Conservation (phyloP, 2,113 vertebrate genomes). For the Pseudolaguvia tuberculata region DNA sequence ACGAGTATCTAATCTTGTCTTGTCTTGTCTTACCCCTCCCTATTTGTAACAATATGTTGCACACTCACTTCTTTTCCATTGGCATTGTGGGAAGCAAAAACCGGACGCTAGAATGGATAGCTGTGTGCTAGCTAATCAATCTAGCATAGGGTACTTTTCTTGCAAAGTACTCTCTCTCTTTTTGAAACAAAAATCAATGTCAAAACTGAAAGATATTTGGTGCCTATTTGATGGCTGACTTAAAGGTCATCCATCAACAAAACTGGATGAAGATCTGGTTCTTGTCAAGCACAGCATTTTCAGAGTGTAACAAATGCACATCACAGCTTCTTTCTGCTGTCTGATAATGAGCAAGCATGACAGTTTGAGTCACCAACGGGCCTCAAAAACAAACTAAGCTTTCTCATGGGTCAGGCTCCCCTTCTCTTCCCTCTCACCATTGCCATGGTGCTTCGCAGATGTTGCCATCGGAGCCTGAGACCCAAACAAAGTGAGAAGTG, state of each 20-base stretch:
- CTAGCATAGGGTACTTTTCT: neutral
- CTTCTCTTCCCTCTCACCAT: slow-evolving; percentile 12
- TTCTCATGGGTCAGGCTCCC: slow-evolving; percentile 33
- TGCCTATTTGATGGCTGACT: slow-evolving; percentile 5
- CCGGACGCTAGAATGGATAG: neutral
- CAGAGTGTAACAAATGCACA: slow-evolving; percentile 5
- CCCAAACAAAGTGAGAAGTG: slow-evolving; percentile 47
- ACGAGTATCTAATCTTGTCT: too few species aligned
- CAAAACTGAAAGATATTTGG: neutral
- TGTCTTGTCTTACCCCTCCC: too few species aligned
- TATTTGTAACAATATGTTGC: neutral
- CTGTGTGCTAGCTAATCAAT: neutral
- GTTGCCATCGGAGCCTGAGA: slow-evolving; percentile 40
- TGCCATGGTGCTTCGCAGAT: slow-evolving; percentile 47
- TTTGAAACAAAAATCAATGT: neutral
- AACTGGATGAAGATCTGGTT: slow-evolving; percentile 19
- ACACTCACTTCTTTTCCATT: neutral
- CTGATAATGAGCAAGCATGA: slow-evolving; percentile 7
- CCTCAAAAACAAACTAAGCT: slow-evolving; percentile 43
- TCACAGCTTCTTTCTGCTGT: slow-evolving; percentile 30
- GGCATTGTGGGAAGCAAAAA: neutral
- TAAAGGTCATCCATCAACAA: slow-evolving; percentile 16
- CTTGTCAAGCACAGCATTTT: slow-evolving; percentile 23
- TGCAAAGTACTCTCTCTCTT: neutral
- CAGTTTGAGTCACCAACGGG: neutral